Evolutionary conservation across 2,888 invertebrate genomes (phyloP).

Genomic region (Lasioglossum zephyrum): DNA sequence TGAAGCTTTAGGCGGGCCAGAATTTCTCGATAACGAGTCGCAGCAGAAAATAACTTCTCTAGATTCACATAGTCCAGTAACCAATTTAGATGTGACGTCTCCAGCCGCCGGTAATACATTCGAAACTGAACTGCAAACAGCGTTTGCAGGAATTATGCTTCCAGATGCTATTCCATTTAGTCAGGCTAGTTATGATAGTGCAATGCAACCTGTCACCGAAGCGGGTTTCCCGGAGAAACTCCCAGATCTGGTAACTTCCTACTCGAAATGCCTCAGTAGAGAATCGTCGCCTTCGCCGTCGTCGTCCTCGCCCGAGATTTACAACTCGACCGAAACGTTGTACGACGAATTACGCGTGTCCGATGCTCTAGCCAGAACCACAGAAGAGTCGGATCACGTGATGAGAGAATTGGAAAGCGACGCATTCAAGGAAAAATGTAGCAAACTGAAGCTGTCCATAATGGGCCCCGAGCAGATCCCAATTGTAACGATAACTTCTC

Average conservation of each 20-base stretch:
- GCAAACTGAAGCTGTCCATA: constrained; percentile 37
- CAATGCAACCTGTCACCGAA: constrained; percentile 36
- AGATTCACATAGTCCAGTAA: constrained; percentile 15
- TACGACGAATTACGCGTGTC: constrained; percentile 48
- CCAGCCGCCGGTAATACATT: constrained; percentile 27
- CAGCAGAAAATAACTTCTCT: not conserved
- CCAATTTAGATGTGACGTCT: not conserved
- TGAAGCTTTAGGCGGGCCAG: not conserved
- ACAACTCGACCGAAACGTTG: constrained; percentile 64
- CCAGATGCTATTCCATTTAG: constrained; percentile 67
- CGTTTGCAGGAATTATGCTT: constrained; percentile 62
- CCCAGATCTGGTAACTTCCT: constrained; percentile 78
- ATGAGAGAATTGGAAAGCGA: not conserved
- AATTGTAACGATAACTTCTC: constrained; percentile 74
- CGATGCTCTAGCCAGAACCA: constrained; percentile 10
- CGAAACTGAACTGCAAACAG: constrained; percentile 47
- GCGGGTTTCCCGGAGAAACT: constrained; percentile 67
- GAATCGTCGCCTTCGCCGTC: constrained; percentile 61
- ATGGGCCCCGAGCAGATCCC: constrained; percentile 44
- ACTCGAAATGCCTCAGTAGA: constrained; percentile 71
- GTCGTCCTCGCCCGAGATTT: constrained; percentile 68
- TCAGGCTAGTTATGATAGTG: constrained; percentile 48
- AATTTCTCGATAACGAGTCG: not conserved
- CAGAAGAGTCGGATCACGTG: constrained; percentile 11
- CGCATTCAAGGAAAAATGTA: not conserved